These are phyloP conservation scores for Paramormyrops hopkinsi DNA, from an alignment of 2,797 vertebrate genomes.

Conservation along the genomic window DNA sequence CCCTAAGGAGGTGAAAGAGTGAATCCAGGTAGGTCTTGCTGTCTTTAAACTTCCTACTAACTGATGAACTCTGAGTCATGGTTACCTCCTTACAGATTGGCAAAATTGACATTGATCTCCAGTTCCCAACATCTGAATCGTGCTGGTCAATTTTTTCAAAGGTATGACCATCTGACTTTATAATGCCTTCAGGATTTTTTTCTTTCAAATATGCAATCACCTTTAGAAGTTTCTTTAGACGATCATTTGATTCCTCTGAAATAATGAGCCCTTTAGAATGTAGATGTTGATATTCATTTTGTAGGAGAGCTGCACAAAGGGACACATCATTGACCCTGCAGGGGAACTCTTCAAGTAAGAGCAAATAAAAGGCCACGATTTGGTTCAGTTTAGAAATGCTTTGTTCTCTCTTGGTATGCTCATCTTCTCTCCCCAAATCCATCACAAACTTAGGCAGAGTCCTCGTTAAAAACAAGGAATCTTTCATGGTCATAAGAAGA, in stretches of 20 bases:
- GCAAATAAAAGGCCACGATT: not conserved
- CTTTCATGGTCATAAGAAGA: not conserved
- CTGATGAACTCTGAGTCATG: not conserved
- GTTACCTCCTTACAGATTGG: not conserved
- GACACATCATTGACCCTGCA: not conserved
- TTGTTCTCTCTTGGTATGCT: not conserved
- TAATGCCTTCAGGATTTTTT: not conserved
- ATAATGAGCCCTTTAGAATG: not conserved
- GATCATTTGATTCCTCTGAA: not conserved
- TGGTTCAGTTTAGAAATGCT: not conserved
- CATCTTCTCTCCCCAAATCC: not conserved
- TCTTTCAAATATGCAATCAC: not conserved
- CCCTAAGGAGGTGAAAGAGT: slow-evolving; percentile 35
- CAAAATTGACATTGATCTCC: not conserved
- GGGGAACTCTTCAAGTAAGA: not conserved
- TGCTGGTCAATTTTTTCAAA: not conserved
- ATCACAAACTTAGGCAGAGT: not conserved
- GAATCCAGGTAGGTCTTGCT: slow-evolving; percentile 33
- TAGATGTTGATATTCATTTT: not conserved
- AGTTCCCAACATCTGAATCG: not conserved
- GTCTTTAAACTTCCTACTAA: slow-evolving; percentile 27
- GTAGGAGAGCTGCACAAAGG: not conserved
- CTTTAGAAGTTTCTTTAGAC: not conserved
- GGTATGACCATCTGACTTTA: not conserved
- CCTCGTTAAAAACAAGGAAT: not conserved